Base-by-base conservation (phyloP, 2,113 vertebrate genomes). In the Pterophyllum scalare region DNA sequence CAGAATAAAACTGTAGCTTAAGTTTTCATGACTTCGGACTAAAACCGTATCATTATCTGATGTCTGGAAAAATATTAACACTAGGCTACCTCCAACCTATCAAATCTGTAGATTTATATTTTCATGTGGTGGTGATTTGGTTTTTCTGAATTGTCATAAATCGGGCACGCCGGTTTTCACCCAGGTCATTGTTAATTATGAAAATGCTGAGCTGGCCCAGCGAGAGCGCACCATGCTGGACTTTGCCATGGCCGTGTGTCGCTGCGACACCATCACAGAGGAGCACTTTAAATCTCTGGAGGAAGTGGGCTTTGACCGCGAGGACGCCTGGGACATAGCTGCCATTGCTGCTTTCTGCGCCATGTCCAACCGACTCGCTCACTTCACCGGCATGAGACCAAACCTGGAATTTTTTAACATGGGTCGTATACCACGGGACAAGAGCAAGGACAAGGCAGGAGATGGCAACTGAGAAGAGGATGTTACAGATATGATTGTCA, bases 291-390 rank as follows among this genome's bases (percentile, higher is more conserved):
- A 82, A 85, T 89, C 95, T 35, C 89, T 98, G 52, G 94, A 97
- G 87, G 88, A 90, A 10, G 96, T 95, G 0, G 96, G 96, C 4
- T 97, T 98, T 64, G 95, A 96, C 81, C 88, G 74, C 1, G 97
- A 98, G 85, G 96, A 97, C 1, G 95, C 95, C 54, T 98, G 97
- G 97, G 97, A 97, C 89, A 97, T 97, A 19, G 95, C 93, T n/a
- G 90, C 95, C 79, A 95, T 97, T 46, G 75, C 96, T 14, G 96
- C 96, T 13, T 97, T 97, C 86, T 97, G 97, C 59, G 95, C 97
- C 22, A 95, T 97, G 96, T 97, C 96, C 28, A 98, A 97, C 77
- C 90, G 94, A 2, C 89, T 98, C 6, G 95, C 96, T n/a, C 96
- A 97, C 74, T 91, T 96, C 20, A 93, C 95, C 0, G 95, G 90